phyloP scores from a whole-genome alignment of 2,888 invertebrate species.

The Acleris holmiana region DNA sequence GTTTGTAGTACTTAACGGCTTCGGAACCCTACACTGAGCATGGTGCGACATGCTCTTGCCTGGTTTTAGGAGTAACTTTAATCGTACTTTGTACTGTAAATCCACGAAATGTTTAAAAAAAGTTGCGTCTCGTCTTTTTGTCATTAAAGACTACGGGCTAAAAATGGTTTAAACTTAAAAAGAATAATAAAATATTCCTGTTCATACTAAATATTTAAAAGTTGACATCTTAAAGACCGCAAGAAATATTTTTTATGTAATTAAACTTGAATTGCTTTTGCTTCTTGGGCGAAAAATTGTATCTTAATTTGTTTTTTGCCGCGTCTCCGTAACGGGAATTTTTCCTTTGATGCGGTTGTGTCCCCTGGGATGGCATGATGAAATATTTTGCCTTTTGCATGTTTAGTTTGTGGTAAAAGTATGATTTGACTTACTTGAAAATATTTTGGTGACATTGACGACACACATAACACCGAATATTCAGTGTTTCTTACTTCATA shows the following conservation, averaged over 20 bases:
- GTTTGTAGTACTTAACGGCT: too few species aligned
- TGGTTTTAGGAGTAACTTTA: too few species aligned
- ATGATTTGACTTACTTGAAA: background rate
- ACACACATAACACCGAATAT: background rate
- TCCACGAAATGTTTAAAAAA: too few species aligned
- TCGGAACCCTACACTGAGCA: too few species aligned
- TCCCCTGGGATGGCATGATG: constrained; percentile 13
- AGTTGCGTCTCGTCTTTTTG: too few species aligned
- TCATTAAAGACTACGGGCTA: too few species aligned
- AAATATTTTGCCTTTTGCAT: constrained; percentile 22
- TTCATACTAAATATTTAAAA: too few species aligned
- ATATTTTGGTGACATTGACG: background rate
- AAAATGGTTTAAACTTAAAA: too few species aligned
- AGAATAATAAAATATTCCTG: too few species aligned
- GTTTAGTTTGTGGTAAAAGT: constrained; percentile 6
- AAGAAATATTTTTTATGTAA: constrained; percentile 24
- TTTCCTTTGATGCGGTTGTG: constrained; percentile 33
- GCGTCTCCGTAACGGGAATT: constrained; percentile 17
- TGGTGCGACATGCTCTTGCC: too few species aligned
- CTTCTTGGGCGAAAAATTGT: constrained; percentile 32
- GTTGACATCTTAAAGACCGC: background rate
- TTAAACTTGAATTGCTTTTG: constrained; percentile 36
- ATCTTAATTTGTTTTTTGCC: constrained; percentile 25
- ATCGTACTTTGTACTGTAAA: too few species aligned
- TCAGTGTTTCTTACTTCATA: too few species aligned